Percentiles rank a stretch among this genome's conserved stretches.
Evolutionary conservation across 2,113 vertebrate genomes (phyloP).

Genomic region (Chloebia gouldiae): DNA sequence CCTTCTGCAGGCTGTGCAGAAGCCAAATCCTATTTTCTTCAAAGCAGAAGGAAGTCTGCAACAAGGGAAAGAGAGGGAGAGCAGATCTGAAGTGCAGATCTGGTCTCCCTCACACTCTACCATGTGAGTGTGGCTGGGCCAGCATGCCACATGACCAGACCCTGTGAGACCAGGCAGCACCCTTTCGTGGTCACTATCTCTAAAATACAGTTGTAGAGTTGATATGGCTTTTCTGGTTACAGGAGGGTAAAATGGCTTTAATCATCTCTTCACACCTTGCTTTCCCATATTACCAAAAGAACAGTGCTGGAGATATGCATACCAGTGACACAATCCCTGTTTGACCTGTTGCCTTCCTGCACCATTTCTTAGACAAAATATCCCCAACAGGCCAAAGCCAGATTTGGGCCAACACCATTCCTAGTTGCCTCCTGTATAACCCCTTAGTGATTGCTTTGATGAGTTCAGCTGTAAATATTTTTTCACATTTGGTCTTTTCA

Average conservation of each 20-base stretch:
- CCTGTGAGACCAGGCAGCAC: neutral
- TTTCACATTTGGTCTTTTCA: neutral
- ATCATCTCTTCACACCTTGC: neutral
- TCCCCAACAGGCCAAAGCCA: neutral
- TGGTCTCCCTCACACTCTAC: neutral
- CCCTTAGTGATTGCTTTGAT: neutral
- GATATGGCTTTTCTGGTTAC: neutral
- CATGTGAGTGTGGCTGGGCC: neutral
- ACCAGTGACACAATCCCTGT: too few species aligned
- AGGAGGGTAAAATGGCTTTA: neutral
- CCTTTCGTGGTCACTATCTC: neutral
- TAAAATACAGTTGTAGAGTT: neutral
- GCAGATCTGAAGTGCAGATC: neutral
- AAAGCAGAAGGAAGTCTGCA: neutral
- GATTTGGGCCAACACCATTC: accelerated
- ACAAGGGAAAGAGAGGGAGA: neutral
- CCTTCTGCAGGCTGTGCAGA: neutral
- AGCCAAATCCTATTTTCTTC: neutral
- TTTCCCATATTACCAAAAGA: neutral
- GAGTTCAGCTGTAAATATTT: conserved; percentile 3
- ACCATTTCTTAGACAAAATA: neutral
- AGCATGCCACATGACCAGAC: accelerated
- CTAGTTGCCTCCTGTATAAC: neutral
- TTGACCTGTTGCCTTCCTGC: neutral
- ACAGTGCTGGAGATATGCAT: neutral